Evolutionary conservation across 2,113 vertebrate species (phyloP).

Genomic region (Anguilla japonica): DNA sequence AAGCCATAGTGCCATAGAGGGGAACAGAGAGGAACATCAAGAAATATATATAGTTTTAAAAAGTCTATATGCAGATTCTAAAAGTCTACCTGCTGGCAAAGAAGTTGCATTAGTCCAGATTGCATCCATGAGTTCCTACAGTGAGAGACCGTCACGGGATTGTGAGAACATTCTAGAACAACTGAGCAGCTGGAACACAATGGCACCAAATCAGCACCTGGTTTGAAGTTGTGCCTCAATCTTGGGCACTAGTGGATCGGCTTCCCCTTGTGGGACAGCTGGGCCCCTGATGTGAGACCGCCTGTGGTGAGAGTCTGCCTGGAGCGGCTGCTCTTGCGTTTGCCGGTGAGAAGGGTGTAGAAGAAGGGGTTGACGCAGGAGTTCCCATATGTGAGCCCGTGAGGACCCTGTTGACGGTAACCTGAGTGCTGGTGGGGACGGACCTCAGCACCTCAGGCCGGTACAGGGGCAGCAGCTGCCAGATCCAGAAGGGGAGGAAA

Average conservation of each 20-base stretch:
- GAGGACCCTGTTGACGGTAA: slow-evolving; percentile 77
- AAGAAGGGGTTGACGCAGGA: slow-evolving; percentile 83
- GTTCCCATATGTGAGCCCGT: slow-evolving; percentile 80
- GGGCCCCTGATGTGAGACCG: slow-evolving; percentile 50
- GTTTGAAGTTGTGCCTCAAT: background rate
- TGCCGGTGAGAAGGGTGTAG: slow-evolving; percentile 78
- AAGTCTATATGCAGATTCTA: background rate
- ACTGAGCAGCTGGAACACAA: background rate
- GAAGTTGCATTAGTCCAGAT: background rate
- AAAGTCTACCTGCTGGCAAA: background rate
- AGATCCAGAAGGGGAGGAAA: slow-evolving; percentile 82
- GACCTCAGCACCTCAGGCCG: slow-evolving; percentile 67
- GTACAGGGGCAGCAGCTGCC: slow-evolving; percentile 80
- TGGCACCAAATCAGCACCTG: background rate
- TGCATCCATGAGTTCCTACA: background rate
- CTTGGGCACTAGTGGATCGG: slow-evolving; percentile 50
- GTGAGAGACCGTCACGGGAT: background rate
- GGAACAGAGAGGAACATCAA: background rate
- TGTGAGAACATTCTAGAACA: background rate
- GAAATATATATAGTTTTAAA: background rate
- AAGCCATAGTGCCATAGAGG: background rate
- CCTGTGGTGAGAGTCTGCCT: slow-evolving; percentile 42
- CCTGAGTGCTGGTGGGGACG: slow-evolving; percentile 73
- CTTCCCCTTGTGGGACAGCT: slow-evolving; percentile 66
- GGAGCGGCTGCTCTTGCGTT: slow-evolving; percentile 54